phyloP scores from a whole-genome alignment of 1,140 invertebrate genomes.

The Plectrocnemia conspersa region DNA sequence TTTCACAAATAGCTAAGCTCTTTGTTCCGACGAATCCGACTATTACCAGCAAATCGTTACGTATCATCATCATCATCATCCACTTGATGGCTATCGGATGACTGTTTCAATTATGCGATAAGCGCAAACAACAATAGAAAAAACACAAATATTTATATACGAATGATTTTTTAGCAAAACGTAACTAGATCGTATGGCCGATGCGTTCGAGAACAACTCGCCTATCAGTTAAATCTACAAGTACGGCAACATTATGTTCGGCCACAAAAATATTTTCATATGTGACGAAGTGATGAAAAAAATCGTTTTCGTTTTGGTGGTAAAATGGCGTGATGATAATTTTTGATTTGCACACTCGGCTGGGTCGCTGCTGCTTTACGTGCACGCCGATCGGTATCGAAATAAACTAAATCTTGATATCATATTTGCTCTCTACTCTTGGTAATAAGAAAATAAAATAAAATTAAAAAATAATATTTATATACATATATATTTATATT shows the following conservation, averaged over 20 bases:
- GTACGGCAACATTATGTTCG: constrained; percentile 2
- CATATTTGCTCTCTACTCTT: neutral
- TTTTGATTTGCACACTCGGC: constrained; percentile 16
- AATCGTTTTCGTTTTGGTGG: neutral
- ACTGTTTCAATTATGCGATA: constrained; percentile 22
- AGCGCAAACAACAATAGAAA: neutral
- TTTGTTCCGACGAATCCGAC: neutral
- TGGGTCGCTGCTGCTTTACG: constrained; percentile 3
- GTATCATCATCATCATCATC: constrained; percentile 5
- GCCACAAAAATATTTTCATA: neutral
- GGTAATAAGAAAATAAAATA: constrained; percentile 8
- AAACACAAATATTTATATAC: neutral
- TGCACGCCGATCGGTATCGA: constrained; percentile 12
- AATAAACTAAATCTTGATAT: constrained; percentile 14
- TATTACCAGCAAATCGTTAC: constrained; percentile 2
- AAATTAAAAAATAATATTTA: too few species aligned
- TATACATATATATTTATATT: neutral
- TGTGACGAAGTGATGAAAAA: constrained; percentile 1
- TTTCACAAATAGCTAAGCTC: too few species aligned
- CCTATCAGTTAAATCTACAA: neutral
- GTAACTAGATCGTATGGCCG: constrained; percentile 4
- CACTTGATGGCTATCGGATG: constrained; percentile 18
- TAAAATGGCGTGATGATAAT: constrained; percentile 8
- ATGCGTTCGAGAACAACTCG: neutral
- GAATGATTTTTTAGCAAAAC: constrained; percentile 3